phyloP scores from a whole-genome alignment of 2,113 vertebrate species.

The Gopherus flavomarginatus region DNA sequence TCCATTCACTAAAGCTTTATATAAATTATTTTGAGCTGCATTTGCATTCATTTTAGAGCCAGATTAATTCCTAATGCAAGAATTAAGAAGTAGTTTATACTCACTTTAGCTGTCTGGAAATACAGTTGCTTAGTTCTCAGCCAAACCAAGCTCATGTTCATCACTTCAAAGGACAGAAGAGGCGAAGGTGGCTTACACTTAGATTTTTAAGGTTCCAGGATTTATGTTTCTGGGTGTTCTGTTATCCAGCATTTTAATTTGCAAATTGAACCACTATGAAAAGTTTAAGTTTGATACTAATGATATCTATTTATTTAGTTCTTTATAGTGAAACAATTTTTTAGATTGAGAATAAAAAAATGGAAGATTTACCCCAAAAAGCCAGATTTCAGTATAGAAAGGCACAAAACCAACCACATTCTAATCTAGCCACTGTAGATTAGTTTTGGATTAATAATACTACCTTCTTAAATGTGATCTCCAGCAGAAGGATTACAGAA shows the following conservation, averaged over 20 bases:
- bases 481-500: background rate
- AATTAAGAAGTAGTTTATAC: background rate
- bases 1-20: background rate
- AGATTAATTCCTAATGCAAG: background rate
- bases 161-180: background rate
- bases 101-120: background rate
- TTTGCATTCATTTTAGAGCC: background rate
- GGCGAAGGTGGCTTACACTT: background rate
- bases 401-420: background rate
- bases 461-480: background rate
- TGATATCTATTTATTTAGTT: background rate
- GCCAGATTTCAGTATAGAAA: background rate
- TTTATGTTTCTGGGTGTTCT: background rate
- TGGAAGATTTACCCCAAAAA: background rate
- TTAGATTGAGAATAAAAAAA: background rate
- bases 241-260: background rate
- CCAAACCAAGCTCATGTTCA: accelerated
- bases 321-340: background rate
- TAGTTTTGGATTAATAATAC: background rate
- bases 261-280: background rate
- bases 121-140: background rate
- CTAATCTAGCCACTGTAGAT: background rate
- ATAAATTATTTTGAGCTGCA: background rate
- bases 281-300: background rate
- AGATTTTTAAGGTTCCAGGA: background rate